Base-by-base conservation (phyloP, 1,140 invertebrate genomes). In the Macrobrachium rosenbergii region DNA sequence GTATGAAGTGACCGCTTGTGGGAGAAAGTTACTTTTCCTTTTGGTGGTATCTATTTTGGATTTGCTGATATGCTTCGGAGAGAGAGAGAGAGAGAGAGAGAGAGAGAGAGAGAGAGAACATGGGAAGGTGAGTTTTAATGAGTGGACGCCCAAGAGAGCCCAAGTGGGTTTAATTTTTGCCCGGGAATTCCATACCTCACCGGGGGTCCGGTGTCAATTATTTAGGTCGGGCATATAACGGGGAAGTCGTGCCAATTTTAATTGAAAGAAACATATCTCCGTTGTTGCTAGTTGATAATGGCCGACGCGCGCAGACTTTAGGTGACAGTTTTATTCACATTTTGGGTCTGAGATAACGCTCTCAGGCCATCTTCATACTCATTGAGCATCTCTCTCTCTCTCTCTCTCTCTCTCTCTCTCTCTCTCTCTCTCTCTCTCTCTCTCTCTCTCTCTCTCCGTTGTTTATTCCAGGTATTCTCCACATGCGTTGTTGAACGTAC, bases 331-430 rank as follows among this genome's bases (percentile, higher is more conserved):
- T 52, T 52, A 52, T 52, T 52, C 52, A 52, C 52, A 52, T 52
- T 52, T 52, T 52, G 52, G 52, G 8, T 12, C 52, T 52, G 52
- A 52, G 52, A 52, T 52, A 52, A 52, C 52, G 52, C 52, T 10
- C 52, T 52, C 52, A 12, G 23, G n/a, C n/a, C 45, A 14, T 77
- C 75, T 21, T 21, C 1, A n/a, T 2, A 5, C 28, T 52, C 23
- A n/a, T 52, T 52, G 2, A 37, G n/a, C 7, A 5, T 52, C 75
- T 77, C 75, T 77, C 75, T 52, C 75, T 52, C 75, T 77, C 75
- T 52, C 75, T 52, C 28, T 43, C 45, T 52, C 75, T 52, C 45
- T 77, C 75, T 52, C 75, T 77, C 75, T 52, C 75, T 52, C 75
- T 77, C 75, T 43, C 45, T 77, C 23, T 52, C 28, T 52, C 75